Evolutionary conservation across 2,113 vertebrate genomes (phyloP).

Genomic region (Mobula birostris): DNA sequence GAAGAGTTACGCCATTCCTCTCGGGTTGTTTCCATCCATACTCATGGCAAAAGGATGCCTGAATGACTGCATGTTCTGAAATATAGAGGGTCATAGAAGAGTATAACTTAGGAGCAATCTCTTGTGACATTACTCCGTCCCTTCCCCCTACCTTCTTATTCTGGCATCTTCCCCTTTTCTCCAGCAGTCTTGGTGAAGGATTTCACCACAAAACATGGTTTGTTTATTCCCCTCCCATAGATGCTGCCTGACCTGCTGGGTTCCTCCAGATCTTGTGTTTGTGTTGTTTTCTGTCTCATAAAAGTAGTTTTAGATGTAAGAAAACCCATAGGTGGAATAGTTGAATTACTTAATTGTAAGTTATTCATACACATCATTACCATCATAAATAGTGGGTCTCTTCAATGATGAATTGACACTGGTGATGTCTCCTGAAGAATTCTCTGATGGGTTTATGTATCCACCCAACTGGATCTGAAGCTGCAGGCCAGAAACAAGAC

Average conservation of each 20-base stretch:
- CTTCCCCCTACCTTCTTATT: too few relatives aligned
- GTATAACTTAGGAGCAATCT: background rate
- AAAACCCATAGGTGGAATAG: background rate
- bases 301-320: too few relatives aligned
- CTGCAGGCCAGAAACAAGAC: too few relatives aligned
- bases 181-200: too few relatives aligned
- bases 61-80: background rate
- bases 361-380: background rate
- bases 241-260: too few relatives aligned
- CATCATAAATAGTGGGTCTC: background rate
- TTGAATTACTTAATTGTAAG: background rate
- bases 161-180: too few relatives aligned
- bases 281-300: too few relatives aligned
- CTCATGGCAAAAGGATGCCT: too few relatives aligned
- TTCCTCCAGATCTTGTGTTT: too few relatives aligned
- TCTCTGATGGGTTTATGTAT: background rate
- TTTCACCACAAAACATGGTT: too few relatives aligned
- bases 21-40: background rate
- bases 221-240: too few relatives aligned
- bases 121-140: background rate
- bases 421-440: background rate
- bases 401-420: background rate
- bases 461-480: background rate
- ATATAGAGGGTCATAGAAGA: background rate
- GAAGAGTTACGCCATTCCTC: background rate